Evolutionary conservation across 2,797 vertebrate species (phyloP), one percentile per base, ranked within the genome.

Genomic region (Semaprochilodus insignis): DNA sequence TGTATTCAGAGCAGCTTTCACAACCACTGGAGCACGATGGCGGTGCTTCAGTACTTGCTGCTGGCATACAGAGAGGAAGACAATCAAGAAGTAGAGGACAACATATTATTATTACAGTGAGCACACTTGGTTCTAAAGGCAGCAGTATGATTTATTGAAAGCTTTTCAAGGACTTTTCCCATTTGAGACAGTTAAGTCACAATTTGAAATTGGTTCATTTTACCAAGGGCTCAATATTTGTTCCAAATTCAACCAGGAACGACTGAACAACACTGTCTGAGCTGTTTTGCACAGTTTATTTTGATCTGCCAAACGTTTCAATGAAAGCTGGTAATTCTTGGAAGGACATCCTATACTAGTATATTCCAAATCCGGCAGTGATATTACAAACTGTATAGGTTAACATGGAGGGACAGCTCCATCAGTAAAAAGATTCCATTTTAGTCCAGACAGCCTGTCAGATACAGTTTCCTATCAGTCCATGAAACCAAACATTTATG

Each of bases 1-100:
- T 99, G 91, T 97, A 97, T 91, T 99, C 97, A 0, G 98, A 99
- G 92, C 98, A 99, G 89, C 96, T 93, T 85, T 99, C 98, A 14
- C 98, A 99, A 87, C 98, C 98, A 87, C 97, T 98, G 84, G 96
- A 95, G 83, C 98, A 99, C 89, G 96, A 95, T 88, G 95, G 95
- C 34, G 94, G 96, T 86, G 95, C 94, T 90, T 99, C 97, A 0
- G 96, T 94, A 85, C 96, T 99, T 90, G 97, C 97, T 99, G 94
- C 36, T 78, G 76, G 82, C 71, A 77, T 15, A 74, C 59, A 82
- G 23, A 73, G 63, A 55, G 85, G 57, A 83, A 48, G 48, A 86
- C n/a, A 65, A 27, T 6, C 54, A 16, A 75, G 3, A 79, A 19
- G 10, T 16, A 65, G 63, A 60, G 19, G 51, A 59, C 5, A 52